Conservation (phyloP, 2,797 vertebrate genomes). For the Neosilurus hyrtlii region DNA sequence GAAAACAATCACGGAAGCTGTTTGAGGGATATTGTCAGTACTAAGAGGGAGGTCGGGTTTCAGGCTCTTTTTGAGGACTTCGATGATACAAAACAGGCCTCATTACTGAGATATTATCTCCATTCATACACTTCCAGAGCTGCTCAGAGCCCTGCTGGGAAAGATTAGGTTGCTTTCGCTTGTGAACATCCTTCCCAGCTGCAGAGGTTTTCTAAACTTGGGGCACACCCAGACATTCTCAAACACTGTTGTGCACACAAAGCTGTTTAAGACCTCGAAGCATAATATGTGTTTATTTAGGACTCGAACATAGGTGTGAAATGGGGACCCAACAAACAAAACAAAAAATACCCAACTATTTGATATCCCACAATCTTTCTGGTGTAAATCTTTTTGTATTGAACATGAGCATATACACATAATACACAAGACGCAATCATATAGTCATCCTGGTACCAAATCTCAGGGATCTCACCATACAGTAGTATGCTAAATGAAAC, state of each 20-base stretch:
- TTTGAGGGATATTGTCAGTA: slow-evolving; percentile 75
- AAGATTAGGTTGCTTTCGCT: slow-evolving; percentile 80
- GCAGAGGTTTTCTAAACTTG: slow-evolving; percentile 67
- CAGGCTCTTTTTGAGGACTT: slow-evolving; percentile 79
- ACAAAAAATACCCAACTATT: too few species aligned
- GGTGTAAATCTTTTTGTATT: background rate
- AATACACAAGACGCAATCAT: background rate
- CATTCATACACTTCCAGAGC: slow-evolving; percentile 83
- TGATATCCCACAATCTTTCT: background rate
- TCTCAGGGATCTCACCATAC: slow-evolving; percentile 5
- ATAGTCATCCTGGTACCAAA: background rate
- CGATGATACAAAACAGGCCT: slow-evolving; percentile 83
- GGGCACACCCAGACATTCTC: slow-evolving; percentile 58
- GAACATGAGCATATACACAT: too few species aligned
- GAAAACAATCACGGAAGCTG: slow-evolving; percentile 82
- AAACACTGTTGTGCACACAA: background rate
- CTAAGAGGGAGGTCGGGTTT: slow-evolving; percentile 78
- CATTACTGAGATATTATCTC: slow-evolving; percentile 88
- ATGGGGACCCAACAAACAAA: background rate
- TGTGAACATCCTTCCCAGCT: slow-evolving; percentile 74
- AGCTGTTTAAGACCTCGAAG: background rate
- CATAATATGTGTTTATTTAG: slow-evolving; percentile 6
- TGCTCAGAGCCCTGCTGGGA: slow-evolving; percentile 78
- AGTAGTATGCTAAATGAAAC: slow-evolving; percentile 18
- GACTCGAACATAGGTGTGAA: background rate